A percentile compares a stretch with the other conserved stretches of the same genome.
Conservation (phyloP, 2,113 vertebrate species). For the Thomomys bottae region DNA sequence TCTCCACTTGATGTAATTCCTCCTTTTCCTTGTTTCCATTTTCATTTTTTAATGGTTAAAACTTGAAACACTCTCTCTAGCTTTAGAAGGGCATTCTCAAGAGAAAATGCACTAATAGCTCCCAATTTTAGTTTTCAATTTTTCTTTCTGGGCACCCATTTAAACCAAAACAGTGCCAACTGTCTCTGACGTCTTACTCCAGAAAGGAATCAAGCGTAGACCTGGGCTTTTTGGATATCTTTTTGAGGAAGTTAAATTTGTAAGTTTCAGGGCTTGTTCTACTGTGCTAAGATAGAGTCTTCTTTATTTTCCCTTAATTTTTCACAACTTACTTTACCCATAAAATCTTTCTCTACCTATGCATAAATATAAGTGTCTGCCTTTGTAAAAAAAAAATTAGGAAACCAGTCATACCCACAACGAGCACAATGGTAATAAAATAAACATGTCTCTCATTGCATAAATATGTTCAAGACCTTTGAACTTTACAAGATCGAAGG, state of each 20-base stretch:
- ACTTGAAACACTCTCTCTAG: slow-evolving; percentile 8
- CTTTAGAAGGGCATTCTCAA: not conserved
- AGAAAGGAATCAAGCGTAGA: not conserved
- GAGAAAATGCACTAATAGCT: not conserved
- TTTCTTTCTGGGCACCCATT: not conserved
- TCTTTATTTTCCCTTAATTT: not conserved
- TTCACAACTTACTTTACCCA: not conserved
- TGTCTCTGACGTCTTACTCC: not conserved
- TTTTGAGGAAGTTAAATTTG: not conserved
- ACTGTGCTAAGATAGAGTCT: not conserved
- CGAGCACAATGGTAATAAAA: not conserved
- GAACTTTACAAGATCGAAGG: not conserved
- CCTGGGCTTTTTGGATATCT: not conserved
- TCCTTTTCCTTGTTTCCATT: not conserved
- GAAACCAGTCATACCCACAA: not conserved
- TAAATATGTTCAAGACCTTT: not conserved
- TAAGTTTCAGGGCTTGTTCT: not conserved
- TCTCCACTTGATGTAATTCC: not conserved
- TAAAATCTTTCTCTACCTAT: not conserved
- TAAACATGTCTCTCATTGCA: not conserved
- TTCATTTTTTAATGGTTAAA: not conserved
- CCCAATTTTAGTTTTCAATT: not conserved
- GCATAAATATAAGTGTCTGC: not conserved
- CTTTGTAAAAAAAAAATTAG: slow-evolving; percentile 13
- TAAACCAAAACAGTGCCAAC: not conserved